Percentiles rank a stretch among this genome's conserved stretches.
These are phyloP conservation scores for Phaethon lepturus DNA, from an alignment of 2,113 vertebrate genomes.

Conservation along the genomic window DNA sequence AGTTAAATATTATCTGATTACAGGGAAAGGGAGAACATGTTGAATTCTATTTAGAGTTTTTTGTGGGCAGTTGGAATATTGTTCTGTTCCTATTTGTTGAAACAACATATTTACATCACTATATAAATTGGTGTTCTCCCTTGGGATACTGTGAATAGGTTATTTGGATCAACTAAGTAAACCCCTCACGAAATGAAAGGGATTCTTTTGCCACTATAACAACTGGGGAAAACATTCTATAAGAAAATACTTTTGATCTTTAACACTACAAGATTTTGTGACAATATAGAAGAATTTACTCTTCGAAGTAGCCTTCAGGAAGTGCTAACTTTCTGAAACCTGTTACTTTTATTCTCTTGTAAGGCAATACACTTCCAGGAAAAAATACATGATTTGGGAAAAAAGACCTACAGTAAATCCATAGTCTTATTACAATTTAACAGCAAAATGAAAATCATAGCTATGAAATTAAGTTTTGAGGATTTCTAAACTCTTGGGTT, in stretches of 20 bases:
- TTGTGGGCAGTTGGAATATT: neutral
- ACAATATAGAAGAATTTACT: neutral
- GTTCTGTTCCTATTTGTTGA: slow-evolving; percentile 1
- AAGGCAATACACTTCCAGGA: neutral
- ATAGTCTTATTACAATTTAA: neutral
- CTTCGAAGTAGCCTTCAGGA: neutral
- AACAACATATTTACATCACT: neutral
- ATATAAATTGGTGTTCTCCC: neutral
- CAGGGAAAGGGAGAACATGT: neutral
- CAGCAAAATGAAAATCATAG: neutral
- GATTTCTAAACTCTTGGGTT: neutral
- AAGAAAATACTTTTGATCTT: neutral
- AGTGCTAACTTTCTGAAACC: neutral
- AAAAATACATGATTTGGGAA: neutral
- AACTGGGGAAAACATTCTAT: neutral
- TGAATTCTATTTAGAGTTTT: neutral
- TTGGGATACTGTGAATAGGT: neutral
- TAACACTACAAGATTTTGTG: neutral
- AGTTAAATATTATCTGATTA: slow-evolving; percentile 12
- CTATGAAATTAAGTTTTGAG: neutral
- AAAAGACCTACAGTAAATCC: neutral
- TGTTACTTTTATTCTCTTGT: neutral
- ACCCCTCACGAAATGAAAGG: neutral
- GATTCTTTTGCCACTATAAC: neutral
- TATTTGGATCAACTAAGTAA: neutral